Percentiles rank a stretch among this genome's conserved stretches.
These are phyloP conservation scores for Colossoma macropomum DNA, from an alignment of 2,113 vertebrate genomes.

Conservation along the genomic window DNA sequence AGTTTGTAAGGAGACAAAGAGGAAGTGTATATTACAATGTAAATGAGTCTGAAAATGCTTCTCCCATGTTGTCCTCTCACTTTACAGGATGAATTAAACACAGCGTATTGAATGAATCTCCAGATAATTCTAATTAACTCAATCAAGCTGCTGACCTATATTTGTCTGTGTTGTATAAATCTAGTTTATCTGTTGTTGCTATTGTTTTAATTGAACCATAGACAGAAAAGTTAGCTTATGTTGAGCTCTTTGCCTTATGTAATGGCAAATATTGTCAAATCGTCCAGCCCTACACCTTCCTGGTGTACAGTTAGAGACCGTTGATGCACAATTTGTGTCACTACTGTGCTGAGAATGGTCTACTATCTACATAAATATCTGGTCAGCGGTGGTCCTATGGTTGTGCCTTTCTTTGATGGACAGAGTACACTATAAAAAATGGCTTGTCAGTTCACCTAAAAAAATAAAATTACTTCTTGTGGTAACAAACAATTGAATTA, in stretches of 20 bases:
- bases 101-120: conserved; percentile 28
- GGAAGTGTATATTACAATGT: conserved; percentile 60
- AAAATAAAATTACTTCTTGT: too few relatives aligned
- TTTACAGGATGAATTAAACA: conserved; percentile 69
- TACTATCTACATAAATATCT: too few relatives aligned
- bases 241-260: background rate
- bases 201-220: background rate
- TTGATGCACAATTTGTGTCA: too few relatives aligned
- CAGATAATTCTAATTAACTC: conserved; percentile 44
- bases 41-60: conserved; percentile 55
- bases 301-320: too few relatives aligned
- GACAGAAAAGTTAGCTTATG: background rate
- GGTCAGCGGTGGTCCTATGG: too few relatives aligned
- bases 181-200: background rate
- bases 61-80: conserved; percentile 28
- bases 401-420: too few relatives aligned
- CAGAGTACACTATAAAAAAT: too few relatives aligned
- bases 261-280: background rate
- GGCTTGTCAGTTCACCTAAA: too few relatives aligned
- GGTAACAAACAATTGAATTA: too few relatives aligned
- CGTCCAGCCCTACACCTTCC: too few relatives aligned
- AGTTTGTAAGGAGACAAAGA: conserved; percentile 36
- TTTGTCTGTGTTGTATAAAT: background rate
- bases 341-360: too few relatives aligned
- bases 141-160: background rate